Conservation (phyloP, 2,113 vertebrate genomes). For the Hippocampus zosterae region DNA sequence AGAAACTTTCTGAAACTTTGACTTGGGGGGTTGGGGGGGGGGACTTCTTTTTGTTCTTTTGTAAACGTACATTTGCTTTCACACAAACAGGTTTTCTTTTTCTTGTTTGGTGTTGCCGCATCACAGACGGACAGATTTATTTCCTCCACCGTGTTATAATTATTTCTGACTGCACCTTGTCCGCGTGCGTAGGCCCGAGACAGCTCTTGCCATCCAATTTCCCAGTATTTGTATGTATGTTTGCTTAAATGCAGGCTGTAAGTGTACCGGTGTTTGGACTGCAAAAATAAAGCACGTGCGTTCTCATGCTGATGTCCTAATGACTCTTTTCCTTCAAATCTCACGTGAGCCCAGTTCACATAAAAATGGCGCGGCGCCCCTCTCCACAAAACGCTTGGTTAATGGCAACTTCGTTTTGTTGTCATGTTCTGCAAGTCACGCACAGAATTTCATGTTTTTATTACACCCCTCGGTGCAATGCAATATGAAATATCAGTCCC, state of each 20-base stretch:
- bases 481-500: background rate
- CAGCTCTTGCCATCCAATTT: no score
- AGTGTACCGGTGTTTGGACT: slow-evolving; percentile 20
- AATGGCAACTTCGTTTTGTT: background rate
- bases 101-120: background rate
- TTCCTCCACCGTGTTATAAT: no score
- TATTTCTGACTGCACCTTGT: no score
- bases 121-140: background rate
- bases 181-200: no score
- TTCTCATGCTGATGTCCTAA: slow-evolving; percentile 26
- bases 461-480: background rate
- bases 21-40: background rate
- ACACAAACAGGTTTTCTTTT: background rate
- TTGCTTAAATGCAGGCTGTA: background rate
- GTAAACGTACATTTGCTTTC: background rate
- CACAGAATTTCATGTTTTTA: background rate
- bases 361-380: slow-evolving; percentile 18
- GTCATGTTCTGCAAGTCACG: background rate
- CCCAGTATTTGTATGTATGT: background rate
- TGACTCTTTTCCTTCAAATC: slow-evolving; percentile 27
- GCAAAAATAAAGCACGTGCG: slow-evolving; percentile 21
- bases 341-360: slow-evolving; percentile 27
- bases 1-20: background rate
- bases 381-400: slow-evolving; percentile 14
- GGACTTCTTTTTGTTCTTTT: background rate